These are phyloP conservation scores for Siphonodentalium dalli DNA, from an alignment of 2,888 invertebrate genomes.

Conservation along the genomic window DNA sequence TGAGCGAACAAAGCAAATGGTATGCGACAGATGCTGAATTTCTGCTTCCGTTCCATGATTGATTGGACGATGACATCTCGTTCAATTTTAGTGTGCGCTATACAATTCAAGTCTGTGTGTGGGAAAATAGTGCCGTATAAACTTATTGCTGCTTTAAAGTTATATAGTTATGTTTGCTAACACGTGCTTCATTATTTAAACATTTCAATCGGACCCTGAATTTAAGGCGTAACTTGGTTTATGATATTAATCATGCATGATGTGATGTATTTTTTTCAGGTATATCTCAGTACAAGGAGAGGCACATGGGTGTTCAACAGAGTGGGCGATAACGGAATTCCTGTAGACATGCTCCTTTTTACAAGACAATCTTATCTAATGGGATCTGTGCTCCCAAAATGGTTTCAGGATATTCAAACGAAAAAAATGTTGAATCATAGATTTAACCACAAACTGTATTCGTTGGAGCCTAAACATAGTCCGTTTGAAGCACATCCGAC, in stretches of 20 bases:
- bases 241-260: not conserved
- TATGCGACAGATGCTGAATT: too few relatives aligned
- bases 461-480: slow-evolving; percentile 61
- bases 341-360: slow-evolving; percentile 43
- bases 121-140: too few relatives aligned
- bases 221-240: too few relatives aligned
- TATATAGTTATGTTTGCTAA: too few relatives aligned
- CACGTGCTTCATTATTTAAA: too few relatives aligned
- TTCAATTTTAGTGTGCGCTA: too few relatives aligned
- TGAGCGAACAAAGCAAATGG: too few relatives aligned
- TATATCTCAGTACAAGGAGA: slow-evolving; percentile 65
- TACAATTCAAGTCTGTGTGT: too few relatives aligned
- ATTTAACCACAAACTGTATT: slow-evolving; percentile 64
- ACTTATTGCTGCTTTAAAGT: too few relatives aligned
- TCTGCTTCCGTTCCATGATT: too few relatives aligned
- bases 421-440: slow-evolving; percentile 42
- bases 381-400: slow-evolving; percentile 20
- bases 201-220: too few relatives aligned
- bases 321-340: slow-evolving; percentile 47
- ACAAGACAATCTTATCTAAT: slow-evolving; percentile 22
- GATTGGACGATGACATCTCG: too few relatives aligned
- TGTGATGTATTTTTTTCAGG: slow-evolving; percentile 40
- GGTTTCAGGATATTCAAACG: slow-evolving; percentile 6
- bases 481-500: slow-evolving; percentile 51
- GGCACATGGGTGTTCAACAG: slow-evolving; percentile 66